Evolutionary conservation across 2,888 invertebrate genomes (phyloP).

Genomic region (Habrosyne pyritoides): DNA sequence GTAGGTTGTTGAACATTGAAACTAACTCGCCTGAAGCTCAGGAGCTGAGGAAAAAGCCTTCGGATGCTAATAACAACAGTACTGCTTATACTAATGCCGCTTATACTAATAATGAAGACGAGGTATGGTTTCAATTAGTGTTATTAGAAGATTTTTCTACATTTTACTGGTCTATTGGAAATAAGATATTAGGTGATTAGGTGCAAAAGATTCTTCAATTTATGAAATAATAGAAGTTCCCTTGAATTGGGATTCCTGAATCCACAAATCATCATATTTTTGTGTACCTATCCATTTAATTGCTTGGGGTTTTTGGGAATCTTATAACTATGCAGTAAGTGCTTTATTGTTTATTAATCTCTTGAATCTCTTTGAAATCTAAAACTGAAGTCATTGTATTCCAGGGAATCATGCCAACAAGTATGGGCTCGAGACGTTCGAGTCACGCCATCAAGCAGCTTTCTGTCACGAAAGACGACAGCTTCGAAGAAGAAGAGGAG

Average conservation of each 20-base stretch:
- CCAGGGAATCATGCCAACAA: conserved; percentile 78
- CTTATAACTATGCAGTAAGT: too few relatives aligned
- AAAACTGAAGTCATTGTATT: conserved; percentile 15
- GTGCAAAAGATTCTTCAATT: neutral
- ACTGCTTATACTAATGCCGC: conserved; percentile 52
- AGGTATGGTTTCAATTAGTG: conserved; percentile 42
- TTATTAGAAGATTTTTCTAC: neutral
- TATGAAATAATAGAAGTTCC: neutral
- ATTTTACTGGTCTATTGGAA: neutral
- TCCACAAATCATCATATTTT: too few relatives aligned
- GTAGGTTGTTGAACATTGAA: conserved; percentile 74
- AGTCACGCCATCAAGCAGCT: conserved; percentile 79
- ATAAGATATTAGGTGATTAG: neutral
- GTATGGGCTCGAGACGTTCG: conserved; percentile 74
- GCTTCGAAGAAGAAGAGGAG: conserved; percentile 80
- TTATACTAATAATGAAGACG: conserved; percentile 54
- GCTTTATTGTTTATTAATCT: too few relatives aligned
- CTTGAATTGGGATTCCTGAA: too few relatives aligned
- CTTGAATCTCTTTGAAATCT: too few relatives aligned
- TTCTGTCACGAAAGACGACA: conserved; percentile 78
- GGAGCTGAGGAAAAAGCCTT: conserved; percentile 52
- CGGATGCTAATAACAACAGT: conserved; percentile 58
- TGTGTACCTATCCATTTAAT: too few relatives aligned
- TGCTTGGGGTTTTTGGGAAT: too few relatives aligned
- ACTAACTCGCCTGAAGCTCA: conserved; percentile 69